Evolutionary conservation across 2,888 invertebrate species (phyloP).

Genomic region (Atrina japonica): DNA sequence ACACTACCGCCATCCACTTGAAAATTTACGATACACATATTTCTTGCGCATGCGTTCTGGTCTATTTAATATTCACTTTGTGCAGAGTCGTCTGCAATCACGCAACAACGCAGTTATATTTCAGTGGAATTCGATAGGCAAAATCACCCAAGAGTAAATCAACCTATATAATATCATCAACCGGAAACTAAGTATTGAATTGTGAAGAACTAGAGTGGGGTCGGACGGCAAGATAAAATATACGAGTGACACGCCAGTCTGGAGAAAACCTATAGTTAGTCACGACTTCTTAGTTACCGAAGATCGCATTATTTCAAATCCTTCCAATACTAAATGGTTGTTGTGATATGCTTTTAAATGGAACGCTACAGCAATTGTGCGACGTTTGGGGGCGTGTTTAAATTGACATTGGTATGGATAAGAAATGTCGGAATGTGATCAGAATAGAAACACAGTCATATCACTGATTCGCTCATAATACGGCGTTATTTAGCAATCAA

Average conservation of each 20-base stretch:
- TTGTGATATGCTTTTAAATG: constrained; percentile 26
- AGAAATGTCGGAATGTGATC: too few relatives aligned
- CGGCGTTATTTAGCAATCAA: too few relatives aligned
- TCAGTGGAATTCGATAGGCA: constrained; percentile 41
- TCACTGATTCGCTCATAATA: too few relatives aligned
- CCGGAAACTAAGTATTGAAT: too few relatives aligned
- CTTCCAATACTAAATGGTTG: constrained; percentile 3
- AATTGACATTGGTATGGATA: too few relatives aligned
- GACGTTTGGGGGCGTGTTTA: too few relatives aligned
- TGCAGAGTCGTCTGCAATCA: constrained; percentile 39
- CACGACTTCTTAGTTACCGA: constrained; percentile 18
- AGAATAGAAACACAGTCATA: too few relatives aligned
- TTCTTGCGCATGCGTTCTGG: constrained; percentile 48
- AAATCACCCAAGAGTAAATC: constrained; percentile 19
- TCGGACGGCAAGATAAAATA: constrained; percentile 13
- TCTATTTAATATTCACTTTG: constrained; percentile 5
- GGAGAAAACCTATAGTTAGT: not conserved
- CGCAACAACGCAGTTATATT: constrained; percentile 42
- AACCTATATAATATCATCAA: too few relatives aligned
- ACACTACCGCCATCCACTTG: constrained; percentile 56
- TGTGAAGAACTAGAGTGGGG: too few relatives aligned
- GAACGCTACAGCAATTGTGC: constrained; percentile 3
- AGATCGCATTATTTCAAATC: constrained; percentile 25
- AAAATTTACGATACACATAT: constrained; percentile 43
- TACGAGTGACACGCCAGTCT: constrained; percentile 14